Evolutionary conservation across 1,140 invertebrate species (phyloP).

Genomic region (Drosophila tani): DNA sequence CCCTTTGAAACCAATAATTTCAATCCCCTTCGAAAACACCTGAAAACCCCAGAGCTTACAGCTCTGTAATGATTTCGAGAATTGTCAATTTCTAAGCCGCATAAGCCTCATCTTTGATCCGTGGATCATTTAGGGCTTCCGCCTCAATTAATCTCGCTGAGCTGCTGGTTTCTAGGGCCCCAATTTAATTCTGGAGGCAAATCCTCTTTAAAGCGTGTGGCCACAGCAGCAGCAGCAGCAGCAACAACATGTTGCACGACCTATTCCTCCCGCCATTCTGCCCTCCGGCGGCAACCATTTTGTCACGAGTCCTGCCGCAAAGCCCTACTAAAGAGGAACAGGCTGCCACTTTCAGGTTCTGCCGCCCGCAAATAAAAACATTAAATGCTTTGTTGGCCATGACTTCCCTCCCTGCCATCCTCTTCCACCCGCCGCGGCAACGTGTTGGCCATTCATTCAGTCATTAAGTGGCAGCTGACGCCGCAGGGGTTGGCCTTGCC

Average conservation of each 20-base stretch:
- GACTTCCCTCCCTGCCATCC: constrained; percentile 13
- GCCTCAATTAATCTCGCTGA: constrained; percentile 34
- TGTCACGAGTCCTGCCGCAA: constrained; percentile 56
- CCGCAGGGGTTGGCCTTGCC: constrained; percentile 60
- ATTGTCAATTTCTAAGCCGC: constrained; percentile 10
- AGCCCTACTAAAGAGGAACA: constrained; percentile 49
- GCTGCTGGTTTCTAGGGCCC: constrained; percentile 7
- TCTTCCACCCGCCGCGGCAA: constrained; percentile 32
- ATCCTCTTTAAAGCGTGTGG: constrained; percentile 45
- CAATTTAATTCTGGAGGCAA: constrained; percentile 47
- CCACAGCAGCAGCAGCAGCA: constrained; percentile 11
- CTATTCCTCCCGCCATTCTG: background rate
- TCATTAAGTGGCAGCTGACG: constrained; percentile 76
- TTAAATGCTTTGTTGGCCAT: constrained; percentile 72
- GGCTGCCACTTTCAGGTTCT: constrained; percentile 69
- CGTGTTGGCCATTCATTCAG: constrained; percentile 75
- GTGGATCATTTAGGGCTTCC: constrained; percentile 11
- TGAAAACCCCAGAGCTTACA: background rate
- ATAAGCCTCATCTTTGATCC: constrained; percentile 9
- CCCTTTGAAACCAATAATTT: background rate
- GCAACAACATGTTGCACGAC: constrained; percentile 67
- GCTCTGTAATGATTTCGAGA: constrained; percentile 5
- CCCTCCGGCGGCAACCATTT: constrained; percentile 32
- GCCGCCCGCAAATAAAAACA: constrained; percentile 79
- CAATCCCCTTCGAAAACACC: background rate